A percentile compares a stretch with the other conserved stretches of the same genome.
Evolutionary conservation across 2,113 vertebrate genomes (phyloP).

Genomic region (Poecile atricapillus): DNA sequence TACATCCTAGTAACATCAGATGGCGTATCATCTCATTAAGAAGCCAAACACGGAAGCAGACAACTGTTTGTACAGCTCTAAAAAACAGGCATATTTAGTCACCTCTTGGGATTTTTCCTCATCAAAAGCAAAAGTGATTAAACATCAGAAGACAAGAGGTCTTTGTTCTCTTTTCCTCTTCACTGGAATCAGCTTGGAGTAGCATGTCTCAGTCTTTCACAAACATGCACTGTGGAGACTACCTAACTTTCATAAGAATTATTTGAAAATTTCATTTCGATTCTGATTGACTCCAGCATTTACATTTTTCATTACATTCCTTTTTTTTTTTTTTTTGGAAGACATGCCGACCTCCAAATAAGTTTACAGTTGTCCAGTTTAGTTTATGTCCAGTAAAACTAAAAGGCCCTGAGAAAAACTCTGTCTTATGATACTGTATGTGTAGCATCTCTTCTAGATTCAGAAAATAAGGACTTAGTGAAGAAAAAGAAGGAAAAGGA

Average conservation of each 20-base stretch:
- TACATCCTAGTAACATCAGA: background rate
- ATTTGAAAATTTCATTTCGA: background rate
- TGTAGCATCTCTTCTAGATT: background rate
- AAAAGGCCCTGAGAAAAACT: background rate
- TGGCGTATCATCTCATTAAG: background rate
- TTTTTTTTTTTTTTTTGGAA: background rate
- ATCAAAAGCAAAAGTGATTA: background rate
- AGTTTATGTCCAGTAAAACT: background rate
- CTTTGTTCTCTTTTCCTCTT: background rate
- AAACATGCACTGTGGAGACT: background rate
- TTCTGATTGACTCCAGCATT: background rate
- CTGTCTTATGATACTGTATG: background rate
- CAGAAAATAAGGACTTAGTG: background rate
- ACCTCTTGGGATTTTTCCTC: background rate
- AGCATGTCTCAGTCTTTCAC: background rate
- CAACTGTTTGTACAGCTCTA: background rate
- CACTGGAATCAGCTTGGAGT: background rate
- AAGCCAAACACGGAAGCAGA: slow-evolving; percentile 33
- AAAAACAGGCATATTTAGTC: background rate
- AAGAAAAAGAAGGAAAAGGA: background rate
- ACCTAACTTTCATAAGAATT: background rate
- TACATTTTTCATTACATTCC: background rate
- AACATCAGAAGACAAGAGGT: background rate
- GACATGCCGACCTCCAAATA: background rate
- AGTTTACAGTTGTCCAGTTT: background rate